These are phyloP conservation scores for Xyrichtys novacula DNA, from an alignment of 2,797 vertebrate genomes.

Conservation along the genomic window DNA sequence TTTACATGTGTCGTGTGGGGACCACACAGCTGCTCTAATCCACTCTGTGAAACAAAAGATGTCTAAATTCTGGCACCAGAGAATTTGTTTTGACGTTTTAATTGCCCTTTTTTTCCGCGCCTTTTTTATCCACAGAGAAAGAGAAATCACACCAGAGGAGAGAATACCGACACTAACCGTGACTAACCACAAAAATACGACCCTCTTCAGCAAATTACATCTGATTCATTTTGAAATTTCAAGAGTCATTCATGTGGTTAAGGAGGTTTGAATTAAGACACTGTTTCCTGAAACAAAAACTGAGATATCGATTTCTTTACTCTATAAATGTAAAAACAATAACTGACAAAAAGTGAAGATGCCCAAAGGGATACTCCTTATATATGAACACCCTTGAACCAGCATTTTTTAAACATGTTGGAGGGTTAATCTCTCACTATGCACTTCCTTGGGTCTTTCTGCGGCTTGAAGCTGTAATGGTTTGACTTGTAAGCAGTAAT, in stretches of 20 bases:
- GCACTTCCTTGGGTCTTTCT: too few relatives aligned
- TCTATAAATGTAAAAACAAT: too few relatives aligned
- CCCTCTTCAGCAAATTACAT: constrained; percentile 3
- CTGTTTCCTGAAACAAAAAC: constrained; percentile 1
- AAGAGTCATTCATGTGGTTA: neutral
- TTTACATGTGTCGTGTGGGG: constrained; percentile 46
- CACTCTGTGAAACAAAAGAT: constrained; percentile 13
- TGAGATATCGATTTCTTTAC: too few relatives aligned
- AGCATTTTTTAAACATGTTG: too few relatives aligned
- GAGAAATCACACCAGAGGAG: neutral
- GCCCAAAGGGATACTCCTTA: too few relatives aligned
- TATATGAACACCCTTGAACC: too few relatives aligned
- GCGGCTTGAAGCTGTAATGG: too few relatives aligned
- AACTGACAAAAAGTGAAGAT: too few relatives aligned
- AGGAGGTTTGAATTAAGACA: neutral
- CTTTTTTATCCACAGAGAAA: neutral
- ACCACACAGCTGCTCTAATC: constrained; percentile 53
- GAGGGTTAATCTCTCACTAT: too few relatives aligned
- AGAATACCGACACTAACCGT: neutral
- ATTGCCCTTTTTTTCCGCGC: constrained; percentile 18
- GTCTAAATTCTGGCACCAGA: constrained; percentile 25
- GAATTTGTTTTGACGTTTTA: constrained; percentile 23
- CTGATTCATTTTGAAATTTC: neutral
- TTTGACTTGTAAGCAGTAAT: too few relatives aligned
- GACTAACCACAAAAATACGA: neutral